Percentiles rank a stretch among this genome's conserved stretches.
Conservation (phyloP, 2,888 invertebrate genomes). For the Platycnemis pennipes region DNA sequence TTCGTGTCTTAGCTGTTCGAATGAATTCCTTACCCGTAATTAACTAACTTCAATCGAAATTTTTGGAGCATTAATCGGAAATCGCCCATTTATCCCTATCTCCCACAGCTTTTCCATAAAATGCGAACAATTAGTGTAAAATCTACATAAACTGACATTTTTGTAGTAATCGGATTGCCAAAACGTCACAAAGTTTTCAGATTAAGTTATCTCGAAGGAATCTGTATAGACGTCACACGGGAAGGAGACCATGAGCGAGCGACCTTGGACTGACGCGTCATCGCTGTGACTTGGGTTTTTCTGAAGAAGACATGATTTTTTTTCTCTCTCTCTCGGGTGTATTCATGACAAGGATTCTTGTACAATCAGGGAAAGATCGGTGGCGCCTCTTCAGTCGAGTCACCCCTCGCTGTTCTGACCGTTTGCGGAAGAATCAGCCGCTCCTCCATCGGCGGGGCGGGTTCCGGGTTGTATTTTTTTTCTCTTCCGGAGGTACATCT, state of each 20-base stretch:
- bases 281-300: slow-evolving; percentile 16
- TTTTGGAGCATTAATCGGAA: no score
- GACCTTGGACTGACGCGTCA: background rate
- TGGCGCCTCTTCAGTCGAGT: background rate
- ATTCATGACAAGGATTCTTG: background rate
- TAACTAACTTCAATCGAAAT: no score
- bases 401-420: background rate
- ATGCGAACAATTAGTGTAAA: no score
- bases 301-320: background rate
- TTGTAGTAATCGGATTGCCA: no score
- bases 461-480: background rate
- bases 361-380: background rate
- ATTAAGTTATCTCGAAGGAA: background rate
- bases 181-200: background rate
- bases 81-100: no score
- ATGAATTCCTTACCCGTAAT: no score
- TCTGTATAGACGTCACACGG: background rate
- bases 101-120: no score
- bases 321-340: background rate
- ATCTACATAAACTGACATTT: no score
- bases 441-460: background rate
- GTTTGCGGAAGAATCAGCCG: background rate
- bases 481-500: no score
- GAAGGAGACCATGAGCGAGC: background rate
- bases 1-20: no score